These are phyloP conservation scores for Pyrrhosoma nymphula DNA, from an alignment of 2,888 invertebrate species.

Conservation along the genomic window DNA sequence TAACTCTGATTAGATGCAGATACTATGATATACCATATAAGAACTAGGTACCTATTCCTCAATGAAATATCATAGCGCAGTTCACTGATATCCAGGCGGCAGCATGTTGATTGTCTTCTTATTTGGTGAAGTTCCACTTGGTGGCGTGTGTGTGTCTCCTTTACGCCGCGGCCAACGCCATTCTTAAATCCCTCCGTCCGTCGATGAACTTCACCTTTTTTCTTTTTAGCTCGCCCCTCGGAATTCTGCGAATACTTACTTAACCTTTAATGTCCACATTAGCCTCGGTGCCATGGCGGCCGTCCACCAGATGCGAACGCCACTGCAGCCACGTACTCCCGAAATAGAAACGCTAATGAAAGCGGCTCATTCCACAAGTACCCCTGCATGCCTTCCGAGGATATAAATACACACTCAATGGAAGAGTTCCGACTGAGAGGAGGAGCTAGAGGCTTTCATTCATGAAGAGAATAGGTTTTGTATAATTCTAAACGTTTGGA, in stretches of 20 bases:
- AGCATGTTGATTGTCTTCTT: not conserved
- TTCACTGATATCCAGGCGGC: not conserved
- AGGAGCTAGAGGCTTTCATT: not conserved
- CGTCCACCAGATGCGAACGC: not conserved
- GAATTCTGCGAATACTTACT: not conserved
- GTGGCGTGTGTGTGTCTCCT: not conserved
- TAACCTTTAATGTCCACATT: not conserved
- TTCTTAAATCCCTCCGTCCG: not conserved
- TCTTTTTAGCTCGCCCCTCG: not conserved
- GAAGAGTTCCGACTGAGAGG: not conserved
- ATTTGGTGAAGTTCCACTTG: not conserved
- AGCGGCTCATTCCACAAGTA: not conserved
- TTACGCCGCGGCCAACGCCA: not conserved
- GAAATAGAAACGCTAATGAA: not conserved
- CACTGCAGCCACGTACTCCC: not conserved
- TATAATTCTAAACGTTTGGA: not conserved
- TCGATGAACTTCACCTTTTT: not conserved
- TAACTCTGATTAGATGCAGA: too few relatives aligned
- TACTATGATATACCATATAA: too few relatives aligned
- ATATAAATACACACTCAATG: not conserved
- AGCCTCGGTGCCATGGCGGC: not conserved
- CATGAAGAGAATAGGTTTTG: not conserved
- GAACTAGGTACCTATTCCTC: not conserved
- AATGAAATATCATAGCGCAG: not conserved
- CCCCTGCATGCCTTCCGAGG: not conserved